Conservation (phyloP, 2,888 invertebrate genomes). For the Campopleginae sp. region DNA sequence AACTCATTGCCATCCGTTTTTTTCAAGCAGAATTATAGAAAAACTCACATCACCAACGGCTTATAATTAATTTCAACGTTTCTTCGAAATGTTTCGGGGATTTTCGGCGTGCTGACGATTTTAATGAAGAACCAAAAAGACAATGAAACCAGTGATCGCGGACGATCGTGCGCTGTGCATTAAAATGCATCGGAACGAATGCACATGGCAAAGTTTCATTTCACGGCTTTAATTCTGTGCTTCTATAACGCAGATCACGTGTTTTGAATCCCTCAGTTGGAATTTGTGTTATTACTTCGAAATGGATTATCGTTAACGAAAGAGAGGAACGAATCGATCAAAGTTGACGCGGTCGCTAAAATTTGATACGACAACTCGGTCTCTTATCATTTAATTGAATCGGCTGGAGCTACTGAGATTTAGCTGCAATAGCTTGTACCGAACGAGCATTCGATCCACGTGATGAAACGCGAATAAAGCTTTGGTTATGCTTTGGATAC, state of each 20-base stretch:
- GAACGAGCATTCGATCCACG: slow-evolving; percentile 10
- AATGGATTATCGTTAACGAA: not conserved
- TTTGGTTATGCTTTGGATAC: slow-evolving; percentile 10
- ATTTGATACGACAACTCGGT: slow-evolving; percentile 1
- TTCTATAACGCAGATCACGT: not conserved
- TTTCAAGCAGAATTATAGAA: not conserved
- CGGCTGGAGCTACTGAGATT: not conserved
- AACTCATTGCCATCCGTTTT: not conserved
- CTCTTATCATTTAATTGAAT: slow-evolving; percentile 28
- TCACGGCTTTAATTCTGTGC: not conserved
- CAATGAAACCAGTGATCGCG: too few species aligned
- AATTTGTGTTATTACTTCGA: not conserved
- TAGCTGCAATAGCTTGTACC: not conserved
- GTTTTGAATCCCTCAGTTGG: not conserved
- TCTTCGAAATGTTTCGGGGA: not conserved
- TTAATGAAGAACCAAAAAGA: not conserved
- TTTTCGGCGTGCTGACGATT: not conserved
- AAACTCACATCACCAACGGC: not conserved
- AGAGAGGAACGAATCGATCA: slow-evolving; percentile 3
- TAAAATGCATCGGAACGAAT: not conserved
- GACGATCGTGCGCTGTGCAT: not conserved
- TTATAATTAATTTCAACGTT: not conserved
- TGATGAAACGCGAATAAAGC: not conserved
- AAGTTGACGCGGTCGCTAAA: not conserved
- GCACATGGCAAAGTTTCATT: not conserved